Evolutionary conservation across 2,113 vertebrate genomes (phyloP).

Genomic region (Mobula hypostoma): DNA sequence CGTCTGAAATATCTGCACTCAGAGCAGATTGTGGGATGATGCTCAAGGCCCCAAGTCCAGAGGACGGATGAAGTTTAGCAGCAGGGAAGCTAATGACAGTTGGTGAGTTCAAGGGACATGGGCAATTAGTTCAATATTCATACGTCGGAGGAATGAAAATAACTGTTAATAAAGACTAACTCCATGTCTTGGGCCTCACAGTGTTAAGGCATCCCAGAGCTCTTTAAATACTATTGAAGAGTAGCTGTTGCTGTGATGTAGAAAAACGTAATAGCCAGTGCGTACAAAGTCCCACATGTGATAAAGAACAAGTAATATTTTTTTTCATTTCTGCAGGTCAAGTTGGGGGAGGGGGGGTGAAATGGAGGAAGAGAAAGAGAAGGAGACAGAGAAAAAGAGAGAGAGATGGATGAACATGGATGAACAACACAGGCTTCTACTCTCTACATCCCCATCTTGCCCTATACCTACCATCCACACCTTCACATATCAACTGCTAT

Average conservation of each 20-base stretch:
- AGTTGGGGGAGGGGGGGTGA: no score
- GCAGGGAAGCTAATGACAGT: no score
- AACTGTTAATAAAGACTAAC: neutral
- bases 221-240: neutral
- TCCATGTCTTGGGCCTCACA: neutral
- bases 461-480: no score
- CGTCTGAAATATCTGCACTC: neutral
- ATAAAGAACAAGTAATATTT: neutral
- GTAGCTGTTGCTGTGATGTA: neutral
- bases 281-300: neutral
- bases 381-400: no score
- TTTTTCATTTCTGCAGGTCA: neutral
- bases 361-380: no score
- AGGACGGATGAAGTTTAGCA: neutral
- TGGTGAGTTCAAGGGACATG: neutral
- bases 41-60: neutral
- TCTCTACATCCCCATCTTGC: no score
- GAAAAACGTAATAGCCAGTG: neutral
- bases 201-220: neutral
- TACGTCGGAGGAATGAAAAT: neutral
- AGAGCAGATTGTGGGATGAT: neutral
- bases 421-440: no score
- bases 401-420: neutral
- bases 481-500: no score
- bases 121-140: neutral